Percentiles rank a stretch among this genome's conserved stretches.
Conservation (phyloP, 2,113 vertebrate genomes). For the Zosterops pallidus region DNA sequence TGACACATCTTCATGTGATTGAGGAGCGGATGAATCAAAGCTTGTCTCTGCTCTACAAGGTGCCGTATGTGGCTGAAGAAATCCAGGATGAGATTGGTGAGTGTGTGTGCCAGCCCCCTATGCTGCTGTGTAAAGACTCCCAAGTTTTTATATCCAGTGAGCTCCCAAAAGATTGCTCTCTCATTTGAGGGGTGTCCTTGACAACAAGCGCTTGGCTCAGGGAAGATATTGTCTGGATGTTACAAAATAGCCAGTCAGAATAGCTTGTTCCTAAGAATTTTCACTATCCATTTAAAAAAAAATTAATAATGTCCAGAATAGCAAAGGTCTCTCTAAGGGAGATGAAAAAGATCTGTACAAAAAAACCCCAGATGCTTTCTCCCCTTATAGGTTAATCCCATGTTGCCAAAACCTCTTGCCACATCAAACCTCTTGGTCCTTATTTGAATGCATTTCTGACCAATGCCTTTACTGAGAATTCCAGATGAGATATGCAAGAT, state of each 20-base stretch:
- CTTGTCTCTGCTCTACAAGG: constrained; percentile 95
- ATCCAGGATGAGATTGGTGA: constrained; percentile 95
- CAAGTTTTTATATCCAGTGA: neutral
- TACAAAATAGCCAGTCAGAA: neutral
- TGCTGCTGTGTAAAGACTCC: neutral
- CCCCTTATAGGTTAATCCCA: neutral
- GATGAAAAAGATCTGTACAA: neutral
- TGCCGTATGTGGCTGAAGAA: constrained; percentile 93
- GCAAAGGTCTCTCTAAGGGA: neutral
- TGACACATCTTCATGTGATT: constrained; percentile 98
- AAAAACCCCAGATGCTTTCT: neutral
- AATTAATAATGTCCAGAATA: neutral
- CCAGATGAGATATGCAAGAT: neutral
- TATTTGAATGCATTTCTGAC: neutral
- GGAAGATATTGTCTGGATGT: neutral
- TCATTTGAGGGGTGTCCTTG: neutral
- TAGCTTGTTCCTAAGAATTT: neutral
- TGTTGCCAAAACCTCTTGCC: neutral
- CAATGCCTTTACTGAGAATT: neutral
- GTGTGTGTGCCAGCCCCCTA: constrained; percentile 34
- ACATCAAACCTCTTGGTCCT: neutral
- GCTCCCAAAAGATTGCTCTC: neutral
- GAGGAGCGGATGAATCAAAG: constrained; percentile 99
- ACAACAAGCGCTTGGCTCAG: too few species aligned
- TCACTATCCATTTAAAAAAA: neutral